Conservation (phyloP, 2,797 vertebrate species). For the Enteromius argenteus region DNA sequence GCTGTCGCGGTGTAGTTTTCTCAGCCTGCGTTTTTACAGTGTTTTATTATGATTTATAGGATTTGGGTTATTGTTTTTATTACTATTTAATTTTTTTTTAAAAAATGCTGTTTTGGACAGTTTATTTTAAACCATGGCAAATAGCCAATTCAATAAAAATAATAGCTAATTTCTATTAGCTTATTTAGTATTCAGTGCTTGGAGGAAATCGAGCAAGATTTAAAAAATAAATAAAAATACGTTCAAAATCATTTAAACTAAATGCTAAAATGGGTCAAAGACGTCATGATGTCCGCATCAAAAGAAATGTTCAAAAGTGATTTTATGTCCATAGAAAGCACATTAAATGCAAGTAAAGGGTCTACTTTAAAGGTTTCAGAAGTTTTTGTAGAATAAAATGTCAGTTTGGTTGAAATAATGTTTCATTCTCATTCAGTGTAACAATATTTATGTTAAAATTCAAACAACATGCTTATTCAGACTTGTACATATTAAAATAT, state of each 20-base stretch:
- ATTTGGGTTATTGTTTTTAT: neutral
- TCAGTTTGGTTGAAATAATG: too few species aligned
- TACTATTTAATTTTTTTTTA: neutral
- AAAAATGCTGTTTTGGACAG: neutral
- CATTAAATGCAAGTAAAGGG: too few species aligned
- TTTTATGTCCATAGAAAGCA: too few species aligned
- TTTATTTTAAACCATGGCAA: neutral
- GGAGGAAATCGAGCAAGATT: neutral
- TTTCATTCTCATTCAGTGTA: too few species aligned
- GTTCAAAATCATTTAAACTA: neutral
- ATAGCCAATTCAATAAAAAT: neutral
- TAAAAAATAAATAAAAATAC: neutral
- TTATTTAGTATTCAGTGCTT: neutral
- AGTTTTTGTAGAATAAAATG: too few species aligned
- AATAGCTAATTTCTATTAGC: neutral
- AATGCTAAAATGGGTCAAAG: neutral
- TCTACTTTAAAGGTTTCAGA: too few species aligned
- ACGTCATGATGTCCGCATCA: too few species aligned
- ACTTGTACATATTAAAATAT: too few species aligned
- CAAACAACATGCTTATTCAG: too few species aligned
- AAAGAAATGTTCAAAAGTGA: too few species aligned
- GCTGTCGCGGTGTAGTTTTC: neutral
- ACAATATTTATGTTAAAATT: too few species aligned
- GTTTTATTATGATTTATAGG: neutral
- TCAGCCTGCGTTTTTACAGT: neutral